Conservation (phyloP, 1,140 invertebrate species). For the Macrobrachium nipponense region DNA sequence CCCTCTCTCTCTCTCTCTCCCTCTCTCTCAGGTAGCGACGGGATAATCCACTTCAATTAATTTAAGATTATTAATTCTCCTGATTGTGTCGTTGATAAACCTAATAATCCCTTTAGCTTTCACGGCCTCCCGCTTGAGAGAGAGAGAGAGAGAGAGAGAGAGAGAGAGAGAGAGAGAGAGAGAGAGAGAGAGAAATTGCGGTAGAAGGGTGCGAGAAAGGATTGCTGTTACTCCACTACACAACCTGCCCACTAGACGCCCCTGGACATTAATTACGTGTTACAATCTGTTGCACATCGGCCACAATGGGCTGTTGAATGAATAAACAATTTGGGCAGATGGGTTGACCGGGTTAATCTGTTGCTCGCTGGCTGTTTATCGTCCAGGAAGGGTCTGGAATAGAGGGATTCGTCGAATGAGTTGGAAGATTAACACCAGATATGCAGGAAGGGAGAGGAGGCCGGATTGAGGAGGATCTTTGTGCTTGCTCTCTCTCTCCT, state of each 20-base stretch:
- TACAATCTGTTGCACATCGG: constrained; percentile 47
- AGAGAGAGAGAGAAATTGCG: constrained; percentile 3
- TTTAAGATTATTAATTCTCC: too few species aligned
- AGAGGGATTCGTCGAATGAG: neutral
- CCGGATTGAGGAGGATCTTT: neutral
- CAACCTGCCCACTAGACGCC: constrained; percentile 28
- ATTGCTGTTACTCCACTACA: constrained; percentile 16
- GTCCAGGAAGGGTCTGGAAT: neutral
- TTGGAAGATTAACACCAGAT: neutral
- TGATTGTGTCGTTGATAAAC: too few species aligned
- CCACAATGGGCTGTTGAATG: constrained; percentile 36
- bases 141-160: constrained; percentile 2
- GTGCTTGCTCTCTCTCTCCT: neutral
- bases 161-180: constrained; percentile 6
- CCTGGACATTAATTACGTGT: constrained; percentile 44
- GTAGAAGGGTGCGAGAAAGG: neutral
- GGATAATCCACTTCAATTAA: too few species aligned
- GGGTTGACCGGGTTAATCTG: constrained; percentile 41
- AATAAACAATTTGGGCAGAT: constrained; percentile 47
- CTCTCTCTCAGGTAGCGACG: too few species aligned
- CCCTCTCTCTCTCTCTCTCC: constrained; percentile 26
- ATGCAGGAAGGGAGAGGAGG: neutral
- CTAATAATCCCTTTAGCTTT: too few species aligned
- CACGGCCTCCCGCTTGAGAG: neutral
- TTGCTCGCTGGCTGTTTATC: constrained; percentile 9